Evolutionary conservation across 2,113 vertebrate genomes (phyloP).

Genomic region (Cyprinodon tularosa): DNA sequence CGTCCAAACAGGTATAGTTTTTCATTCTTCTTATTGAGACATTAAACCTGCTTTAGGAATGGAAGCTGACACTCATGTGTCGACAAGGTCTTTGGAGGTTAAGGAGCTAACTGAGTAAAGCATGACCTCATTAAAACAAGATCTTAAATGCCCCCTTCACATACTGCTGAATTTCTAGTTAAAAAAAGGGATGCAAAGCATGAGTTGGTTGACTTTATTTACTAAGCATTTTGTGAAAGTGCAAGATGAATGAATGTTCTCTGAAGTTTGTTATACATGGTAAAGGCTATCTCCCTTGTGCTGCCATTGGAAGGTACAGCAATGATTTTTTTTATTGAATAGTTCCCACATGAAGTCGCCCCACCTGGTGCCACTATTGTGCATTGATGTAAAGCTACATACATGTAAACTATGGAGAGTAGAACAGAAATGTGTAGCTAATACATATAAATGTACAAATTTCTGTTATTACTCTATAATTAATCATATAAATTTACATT

Average conservation of each 20-base stretch:
- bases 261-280: background rate
- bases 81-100: background rate
- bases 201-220: background rate
- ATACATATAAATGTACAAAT: too few species aligned
- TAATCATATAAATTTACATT: too few species aligned
- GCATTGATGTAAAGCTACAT: too few species aligned
- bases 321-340: background rate
- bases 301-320: background rate
- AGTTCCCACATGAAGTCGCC: too few species aligned
- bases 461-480: too few species aligned
- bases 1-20: background rate
- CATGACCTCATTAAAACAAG: background rate
- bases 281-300: background rate
- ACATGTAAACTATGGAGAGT: too few species aligned
- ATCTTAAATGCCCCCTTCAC: too few species aligned
- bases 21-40: background rate
- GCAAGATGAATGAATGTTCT: background rate
- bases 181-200: background rate
- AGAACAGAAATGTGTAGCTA: too few species aligned
- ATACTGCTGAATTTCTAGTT: background rate
- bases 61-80: background rate
- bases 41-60: background rate
- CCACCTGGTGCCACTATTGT: too few species aligned
- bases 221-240: background rate
- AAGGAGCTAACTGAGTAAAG: background rate